Percentiles rank a stretch among this genome's conserved stretches.
Conservation (phyloP, 2,888 invertebrate genomes). For the Theretra japonica region DNA sequence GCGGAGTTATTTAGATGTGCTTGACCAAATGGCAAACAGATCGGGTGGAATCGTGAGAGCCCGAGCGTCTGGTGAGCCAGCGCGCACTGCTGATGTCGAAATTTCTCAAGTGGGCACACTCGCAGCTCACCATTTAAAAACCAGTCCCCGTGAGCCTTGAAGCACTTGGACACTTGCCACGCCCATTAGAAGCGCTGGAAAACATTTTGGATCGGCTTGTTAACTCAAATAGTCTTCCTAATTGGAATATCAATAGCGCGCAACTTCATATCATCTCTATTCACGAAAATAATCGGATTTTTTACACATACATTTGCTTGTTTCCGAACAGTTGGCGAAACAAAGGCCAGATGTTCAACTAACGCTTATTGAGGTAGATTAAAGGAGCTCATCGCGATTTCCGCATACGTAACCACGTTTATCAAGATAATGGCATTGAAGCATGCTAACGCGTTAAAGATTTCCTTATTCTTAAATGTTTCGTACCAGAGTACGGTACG, state of each 20-base stretch:
- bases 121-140: slow-evolving; percentile 72
- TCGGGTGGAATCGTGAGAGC: slow-evolving; percentile 51
- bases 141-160: slow-evolving; percentile 73
- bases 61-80: slow-evolving; percentile 48
- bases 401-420: slow-evolving; percentile 76
- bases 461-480: slow-evolving; percentile 60
- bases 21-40: slow-evolving; percentile 53
- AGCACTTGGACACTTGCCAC: slow-evolving; percentile 77
- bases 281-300: not conserved
- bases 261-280: slow-evolving; percentile 29
- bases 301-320: not conserved
- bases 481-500: slow-evolving; percentile 34
- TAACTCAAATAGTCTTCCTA: slow-evolving; percentile 45
- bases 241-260: slow-evolving; percentile 40
- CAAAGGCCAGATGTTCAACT: slow-evolving; percentile 67
- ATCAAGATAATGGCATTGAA: slow-evolving; percentile 78
- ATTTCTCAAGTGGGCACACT: slow-evolving; percentile 70
- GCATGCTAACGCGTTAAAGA: slow-evolving; percentile 63
- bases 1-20: slow-evolving; percentile 40
- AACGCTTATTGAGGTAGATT: slow-evolving; percentile 69
- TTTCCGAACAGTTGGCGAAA: slow-evolving; percentile 38
- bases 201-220: slow-evolving; percentile 48
- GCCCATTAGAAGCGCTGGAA: slow-evolving; percentile 68
- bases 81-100: slow-evolving; percentile 66
- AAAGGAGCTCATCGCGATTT: slow-evolving; percentile 66